Base-by-base conservation (phyloP, 1,140 invertebrate species). In the Trichomalopsis sarcophagae region DNA sequence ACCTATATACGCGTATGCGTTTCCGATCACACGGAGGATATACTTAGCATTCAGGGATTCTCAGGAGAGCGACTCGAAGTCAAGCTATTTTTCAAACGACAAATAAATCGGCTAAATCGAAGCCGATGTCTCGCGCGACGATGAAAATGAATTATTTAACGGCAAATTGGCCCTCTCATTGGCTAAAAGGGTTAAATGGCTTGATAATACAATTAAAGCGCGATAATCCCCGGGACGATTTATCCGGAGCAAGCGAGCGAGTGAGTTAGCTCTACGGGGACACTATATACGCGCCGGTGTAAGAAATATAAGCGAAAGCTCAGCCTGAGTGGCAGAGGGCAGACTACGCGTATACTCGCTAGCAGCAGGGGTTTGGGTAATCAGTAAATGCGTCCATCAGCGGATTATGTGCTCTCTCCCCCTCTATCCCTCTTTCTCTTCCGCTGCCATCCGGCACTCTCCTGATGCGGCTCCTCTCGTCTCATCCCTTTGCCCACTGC, bases 381-480 rank as follows among this genome's bases (percentile, higher is more conserved):
- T 90, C 90, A 90, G 90, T 89, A 89, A 90, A 90, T 91, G 90
- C 89, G 90, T 90, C 90, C 90, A 91, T 91, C 89, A 89, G 88
- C 88, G 89, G 90, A 91, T 91, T 91, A 89, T 89, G 87, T 79
- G 11, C 79, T 13, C 40, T 80, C 66, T 21, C 69, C 33, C 80
- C n/a, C n/a, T n/a, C n/a, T n/a, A n/a, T 69, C 21, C 11, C 36
- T 78, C 62, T 77, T 44, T 71, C 66, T 77, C 50, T 36, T 23
- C 44, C 13, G 73, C 21, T 66, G 2, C 9, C 50, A 27, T 0
- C 27, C 27, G 27, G 11, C n/a, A 62, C 40, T n/a, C 13, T 27
- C 11, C 23, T 21, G 23, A n/a, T 14, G 5, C 69, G 23, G 36
- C 44, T 21, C 44, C 14, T 17, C 40, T 44, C 40, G 6, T 10